Evolutionary conservation across 2,113 vertebrate species (phyloP).

Genomic region (Euleptes europaea): DNA sequence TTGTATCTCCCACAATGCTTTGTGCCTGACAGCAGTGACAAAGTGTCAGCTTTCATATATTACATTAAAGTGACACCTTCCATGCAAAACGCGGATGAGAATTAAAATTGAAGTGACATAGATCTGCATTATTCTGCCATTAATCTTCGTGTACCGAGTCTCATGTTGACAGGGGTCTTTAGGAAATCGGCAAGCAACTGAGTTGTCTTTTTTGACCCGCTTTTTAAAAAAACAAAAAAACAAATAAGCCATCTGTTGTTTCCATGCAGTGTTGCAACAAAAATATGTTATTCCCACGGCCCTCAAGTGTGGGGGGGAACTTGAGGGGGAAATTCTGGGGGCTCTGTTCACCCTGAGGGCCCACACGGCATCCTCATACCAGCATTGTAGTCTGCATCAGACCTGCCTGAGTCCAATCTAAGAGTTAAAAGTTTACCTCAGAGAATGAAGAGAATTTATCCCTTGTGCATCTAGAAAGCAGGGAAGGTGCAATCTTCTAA

Average conservation of each 20-base stretch:
- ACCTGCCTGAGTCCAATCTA: neutral
- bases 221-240: slow-evolving; percentile 15
- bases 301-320: no score
- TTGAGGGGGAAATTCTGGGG: neutral
- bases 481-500: no score
- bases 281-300: slow-evolving; percentile 6
- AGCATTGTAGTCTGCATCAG: no score
- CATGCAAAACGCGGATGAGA: slow-evolving; percentile 53
- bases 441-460: neutral
- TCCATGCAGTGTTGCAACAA: neutral
- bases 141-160: slow-evolving; percentile 53
- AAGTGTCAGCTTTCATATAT: slow-evolving; percentile 60
- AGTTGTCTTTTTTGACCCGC: neutral
- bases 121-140: slow-evolving; percentile 59
- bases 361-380: no score
- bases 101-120: slow-evolving; percentile 67
- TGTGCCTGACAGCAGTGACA: slow-evolving; percentile 46
- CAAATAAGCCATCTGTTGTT: neutral
- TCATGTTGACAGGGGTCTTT: slow-evolving; percentile 53
- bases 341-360: neutral
- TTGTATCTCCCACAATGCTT: slow-evolving; percentile 47
- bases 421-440: slow-evolving; percentile 6
- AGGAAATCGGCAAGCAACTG: neutral
- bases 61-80: slow-evolving; percentile 59
- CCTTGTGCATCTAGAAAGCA: no score